Base-by-base conservation (phyloP, 1,140 invertebrate species). In the Bombus fervidus region DNA sequence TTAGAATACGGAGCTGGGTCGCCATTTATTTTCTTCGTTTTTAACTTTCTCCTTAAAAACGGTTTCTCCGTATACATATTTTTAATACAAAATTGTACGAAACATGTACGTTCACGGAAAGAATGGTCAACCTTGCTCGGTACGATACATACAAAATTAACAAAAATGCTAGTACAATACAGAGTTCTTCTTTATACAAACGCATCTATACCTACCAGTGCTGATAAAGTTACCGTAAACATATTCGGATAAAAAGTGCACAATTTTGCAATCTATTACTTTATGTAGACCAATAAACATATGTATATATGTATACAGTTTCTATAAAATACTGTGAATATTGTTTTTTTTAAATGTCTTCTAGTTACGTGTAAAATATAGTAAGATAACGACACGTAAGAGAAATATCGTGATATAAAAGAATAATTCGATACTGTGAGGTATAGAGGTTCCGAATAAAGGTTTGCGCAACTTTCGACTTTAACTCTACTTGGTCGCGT, bases 381-480 rank as follows among this genome's bases (percentile, higher is more conserved):
- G 1, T 8, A 53, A 22, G 18, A 22, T 53, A 53, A 53, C 6
- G 47, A 53, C 6, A 22, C 6, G 22, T 53, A 22, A 53, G 18
- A 53, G 47, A 53, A 22, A 53, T 53, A 53, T 53, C 47, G 47
- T 53, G 6, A 22, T 53, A 8, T 18, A 53, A 25, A 41, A 28
- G 39, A 47, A 43, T 22, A 39, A 74, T 59, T 22, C 43, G 22
- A 47, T 25, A 31, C 41, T 66, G 59, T 41, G 37, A 47, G 86
- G 73, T 76, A 77, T 84, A 87, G 86, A 85, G 80, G 79, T 57
- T 43, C 8, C 59, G 53, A 76, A 81, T 47, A 64, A 69, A 81
- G 72, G 79, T 81, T 87, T 85, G 57, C 86, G 77, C 83, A 85
- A 85, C 18, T 64, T 68, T 75, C 47, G 43, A 66, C 37, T 85